Conservation (phyloP, 53 echinoderm and acorn worm genomes). For the Pentamera pediparva region DNA sequence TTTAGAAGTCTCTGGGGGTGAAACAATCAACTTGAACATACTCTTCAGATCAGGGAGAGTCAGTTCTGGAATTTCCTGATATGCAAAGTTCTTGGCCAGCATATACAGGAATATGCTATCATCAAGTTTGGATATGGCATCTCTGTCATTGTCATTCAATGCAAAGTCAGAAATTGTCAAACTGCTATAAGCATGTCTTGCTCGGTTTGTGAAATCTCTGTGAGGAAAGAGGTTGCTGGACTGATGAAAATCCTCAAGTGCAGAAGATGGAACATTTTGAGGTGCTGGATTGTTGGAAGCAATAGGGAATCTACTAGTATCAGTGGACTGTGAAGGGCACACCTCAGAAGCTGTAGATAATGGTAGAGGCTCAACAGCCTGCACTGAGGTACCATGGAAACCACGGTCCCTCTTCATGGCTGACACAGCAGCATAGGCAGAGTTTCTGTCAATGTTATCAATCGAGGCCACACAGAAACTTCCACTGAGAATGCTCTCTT, state of each 20-base stretch:
- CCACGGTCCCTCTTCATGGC: conserved; percentile 7
- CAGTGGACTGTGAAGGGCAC: too few relatives aligned
- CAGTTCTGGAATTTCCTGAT: not conserved
- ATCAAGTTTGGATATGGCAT: not conserved
- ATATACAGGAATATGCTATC: conserved; percentile 3
- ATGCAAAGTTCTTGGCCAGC: not conserved
- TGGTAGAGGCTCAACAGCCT: conserved; percentile 16
- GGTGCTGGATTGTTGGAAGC: not conserved
- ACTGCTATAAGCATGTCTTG: not conserved
- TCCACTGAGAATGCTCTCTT: not conserved
- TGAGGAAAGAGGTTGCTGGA: not conserved
- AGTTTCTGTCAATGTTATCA: conserved; percentile 24
- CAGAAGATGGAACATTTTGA: not conserved
- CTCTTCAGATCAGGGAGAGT: not conserved
- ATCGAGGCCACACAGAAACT: conserved; percentile 33
- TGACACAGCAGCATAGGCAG: not conserved
- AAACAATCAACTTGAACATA: not conserved
- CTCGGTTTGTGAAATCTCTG: not conserved
- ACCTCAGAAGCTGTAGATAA: not conserved
- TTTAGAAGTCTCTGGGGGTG: not conserved
- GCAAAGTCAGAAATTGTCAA: conserved; percentile 13
- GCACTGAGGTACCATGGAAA: conserved; percentile 14
- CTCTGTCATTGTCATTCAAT: not conserved
- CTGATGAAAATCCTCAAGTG: not conserved
- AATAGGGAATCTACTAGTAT: not conserved